phyloP scores from a whole-genome alignment of 2,113 vertebrate species.

The Porphyrio hochstetteri region DNA sequence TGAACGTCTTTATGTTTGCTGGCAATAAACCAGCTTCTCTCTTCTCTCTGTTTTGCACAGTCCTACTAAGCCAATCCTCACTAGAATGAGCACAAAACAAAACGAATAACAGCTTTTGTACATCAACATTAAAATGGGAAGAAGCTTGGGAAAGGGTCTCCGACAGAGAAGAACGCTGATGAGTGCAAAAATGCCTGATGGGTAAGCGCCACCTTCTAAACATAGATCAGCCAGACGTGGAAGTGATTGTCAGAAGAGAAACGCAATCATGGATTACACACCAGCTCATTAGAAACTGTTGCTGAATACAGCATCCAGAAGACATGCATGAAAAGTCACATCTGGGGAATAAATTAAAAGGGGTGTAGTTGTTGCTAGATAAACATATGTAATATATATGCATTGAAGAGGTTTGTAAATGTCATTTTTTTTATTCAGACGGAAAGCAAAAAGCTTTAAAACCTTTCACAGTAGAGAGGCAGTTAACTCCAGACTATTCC shows the following conservation, averaged over 20 bases:
- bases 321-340: conserved; percentile 75
- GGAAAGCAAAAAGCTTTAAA: conserved; percentile 77
- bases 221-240: conserved; percentile 66
- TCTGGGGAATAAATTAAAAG: conserved; percentile 73
- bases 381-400: conserved; percentile 75
- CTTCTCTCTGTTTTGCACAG: conserved; percentile 69
- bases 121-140: conserved; percentile 79
- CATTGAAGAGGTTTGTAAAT: conserved; percentile 74
- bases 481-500: conserved; percentile 67
- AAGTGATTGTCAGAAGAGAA: conserved; percentile 68
- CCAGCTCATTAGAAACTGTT: conserved; percentile 78
- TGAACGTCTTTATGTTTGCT: background rate
- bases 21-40: conserved; percentile 46
- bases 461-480: conserved; percentile 68
- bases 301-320: conserved; percentile 69
- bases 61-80: conserved; percentile 84
- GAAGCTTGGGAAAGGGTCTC: conserved; percentile 65
- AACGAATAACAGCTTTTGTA: conserved; percentile 80
- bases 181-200: conserved; percentile 49
- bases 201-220: conserved; percentile 65
- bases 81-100: conserved; percentile 86
- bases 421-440: conserved; percentile 75
- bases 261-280: conserved; percentile 71
- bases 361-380: conserved; percentile 70
- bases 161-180: conserved; percentile 43